Evolutionary conservation across 2,888 invertebrate genomes (phyloP).

Genomic region (Habroteleia sp.): DNA sequence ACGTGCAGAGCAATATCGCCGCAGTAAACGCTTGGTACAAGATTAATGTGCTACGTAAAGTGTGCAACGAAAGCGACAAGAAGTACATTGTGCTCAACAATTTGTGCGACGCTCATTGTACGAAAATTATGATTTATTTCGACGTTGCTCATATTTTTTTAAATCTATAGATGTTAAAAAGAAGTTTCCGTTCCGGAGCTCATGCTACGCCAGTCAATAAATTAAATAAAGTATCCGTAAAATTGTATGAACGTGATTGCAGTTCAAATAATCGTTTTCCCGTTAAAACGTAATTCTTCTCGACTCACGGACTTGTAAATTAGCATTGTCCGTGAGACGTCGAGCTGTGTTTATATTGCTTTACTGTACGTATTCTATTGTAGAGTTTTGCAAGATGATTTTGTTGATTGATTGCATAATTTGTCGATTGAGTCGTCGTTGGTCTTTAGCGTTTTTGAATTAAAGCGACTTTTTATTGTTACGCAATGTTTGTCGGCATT

Average conservation of each 20-base stretch:
- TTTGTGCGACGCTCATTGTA: constrained; percentile 14
- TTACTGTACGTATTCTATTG: too few relatives aligned
- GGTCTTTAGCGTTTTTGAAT: too few relatives aligned
- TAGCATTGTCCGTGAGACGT: constrained; percentile 42
- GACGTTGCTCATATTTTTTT: too few relatives aligned
- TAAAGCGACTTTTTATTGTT: too few relatives aligned
- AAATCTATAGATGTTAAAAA: too few relatives aligned
- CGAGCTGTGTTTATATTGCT: neutral
- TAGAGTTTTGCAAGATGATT: constrained; percentile 10
- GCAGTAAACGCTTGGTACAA: constrained; percentile 32
- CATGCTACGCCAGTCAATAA: constrained; percentile 10
- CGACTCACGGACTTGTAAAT: constrained; percentile 41
- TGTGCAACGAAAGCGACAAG: constrained; percentile 15
- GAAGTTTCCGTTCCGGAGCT: constrained; percentile 25
- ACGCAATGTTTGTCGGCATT: too few relatives aligned
- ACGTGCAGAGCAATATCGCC: constrained; percentile 36
- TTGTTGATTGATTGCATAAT: constrained; percentile 30
- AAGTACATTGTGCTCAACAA: constrained; percentile 7
- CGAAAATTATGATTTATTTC: constrained; percentile 38
- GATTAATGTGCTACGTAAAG: constrained; percentile 16
- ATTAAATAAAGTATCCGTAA: constrained; percentile 18
- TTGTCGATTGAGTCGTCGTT: constrained; percentile 25
- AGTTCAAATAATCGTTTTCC: constrained; percentile 24
- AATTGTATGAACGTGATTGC: constrained; percentile 8
- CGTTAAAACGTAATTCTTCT: constrained; percentile 28